Evolutionary conservation across 1,140 invertebrate genomes (phyloP), one percentile per base, ranked within the genome.

Genomic region (Penaeus chinensis): DNA sequence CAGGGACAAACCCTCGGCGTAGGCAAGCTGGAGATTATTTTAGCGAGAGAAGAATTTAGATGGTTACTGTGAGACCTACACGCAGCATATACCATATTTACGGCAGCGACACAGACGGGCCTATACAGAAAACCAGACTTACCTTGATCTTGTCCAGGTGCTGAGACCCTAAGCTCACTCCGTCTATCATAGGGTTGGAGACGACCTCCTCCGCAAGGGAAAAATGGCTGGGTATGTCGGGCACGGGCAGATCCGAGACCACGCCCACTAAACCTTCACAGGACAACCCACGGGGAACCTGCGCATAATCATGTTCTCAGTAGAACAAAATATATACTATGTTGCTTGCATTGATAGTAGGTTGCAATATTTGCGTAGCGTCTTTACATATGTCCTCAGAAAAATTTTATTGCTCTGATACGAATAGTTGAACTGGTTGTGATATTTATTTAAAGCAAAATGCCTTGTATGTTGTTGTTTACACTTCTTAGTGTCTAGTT

Each of bases 91-190:
- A 22, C 10, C 19, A 66, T 24, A 79, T 69, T 24, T 63, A 24
- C 37, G 27, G 3, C 63, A 86, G 11, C 63, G 24, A 79, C 63
- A 24, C 22, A 80, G 3, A 69, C 18, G 27, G 8, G 27, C 69
- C 13, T 10, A 69, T 32, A 74, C 61, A 71, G 65, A 71, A 22
- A 54, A 13, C 8, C 7, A 7, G 2, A 63, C 76, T 16, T 47
- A 87, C 86, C 80, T 77, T 80, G 7, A 87, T 3, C 22, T 78
- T 82, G 20, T 87, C 80, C 71, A 87, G 3, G 37, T 82, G 74
- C 32, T 87, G 86, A 0, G 20, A n/a, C 18, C 81, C 81, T 0
- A 63, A 54, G 18, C 13, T 27, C 3, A 37, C 20, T 11, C 81
- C 80, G 1, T 82, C 80, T 19, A 87, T 78, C 32, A 76, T n/a